These are phyloP conservation scores for Fopius arisanus DNA, from an alignment of 1,140 invertebrate genomes.

Conservation along the genomic window DNA sequence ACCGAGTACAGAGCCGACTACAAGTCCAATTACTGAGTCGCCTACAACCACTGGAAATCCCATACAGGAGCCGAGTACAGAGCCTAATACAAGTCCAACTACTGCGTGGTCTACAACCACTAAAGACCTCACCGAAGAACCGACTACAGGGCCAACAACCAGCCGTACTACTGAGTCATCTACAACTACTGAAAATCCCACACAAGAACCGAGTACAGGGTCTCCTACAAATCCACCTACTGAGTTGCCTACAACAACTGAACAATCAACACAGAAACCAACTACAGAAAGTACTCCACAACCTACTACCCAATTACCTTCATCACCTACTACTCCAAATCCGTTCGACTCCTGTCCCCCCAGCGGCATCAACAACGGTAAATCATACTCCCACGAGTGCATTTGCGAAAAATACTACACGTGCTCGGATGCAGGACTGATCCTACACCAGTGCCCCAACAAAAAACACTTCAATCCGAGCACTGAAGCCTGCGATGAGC, in stretches of 20 bases:
- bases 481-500: not conserved
- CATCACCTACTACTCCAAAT: not conserved
- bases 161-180: not conserved
- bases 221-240: not conserved
- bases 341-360: not conserved
- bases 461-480: constrained; percentile 49
- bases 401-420: constrained; percentile 49
- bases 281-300: not conserved
- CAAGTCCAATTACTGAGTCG: not conserved
- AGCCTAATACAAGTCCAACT: not conserved
- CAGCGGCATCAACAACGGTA: not conserved
- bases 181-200: not conserved
- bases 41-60: not conserved
- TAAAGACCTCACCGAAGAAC: not conserved
- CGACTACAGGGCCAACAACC: not conserved
- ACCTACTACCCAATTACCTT: not conserved
- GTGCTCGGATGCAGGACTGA: constrained; percentile 44
- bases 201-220: not conserved
- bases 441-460: constrained; percentile 40
- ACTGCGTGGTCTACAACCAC: not conserved
- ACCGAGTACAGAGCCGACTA: not conserved
- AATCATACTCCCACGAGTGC: constrained; percentile 29
- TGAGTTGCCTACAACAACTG: not conserved
- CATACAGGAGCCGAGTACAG: not conserved
- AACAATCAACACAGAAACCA: not conserved